A percentile compares a stretch with the other conserved stretches of the same genome.
These are phyloP conservation scores for Himalopsyche tibetana DNA, from an alignment of 2,888 invertebrate species.

Conservation along the genomic window DNA sequence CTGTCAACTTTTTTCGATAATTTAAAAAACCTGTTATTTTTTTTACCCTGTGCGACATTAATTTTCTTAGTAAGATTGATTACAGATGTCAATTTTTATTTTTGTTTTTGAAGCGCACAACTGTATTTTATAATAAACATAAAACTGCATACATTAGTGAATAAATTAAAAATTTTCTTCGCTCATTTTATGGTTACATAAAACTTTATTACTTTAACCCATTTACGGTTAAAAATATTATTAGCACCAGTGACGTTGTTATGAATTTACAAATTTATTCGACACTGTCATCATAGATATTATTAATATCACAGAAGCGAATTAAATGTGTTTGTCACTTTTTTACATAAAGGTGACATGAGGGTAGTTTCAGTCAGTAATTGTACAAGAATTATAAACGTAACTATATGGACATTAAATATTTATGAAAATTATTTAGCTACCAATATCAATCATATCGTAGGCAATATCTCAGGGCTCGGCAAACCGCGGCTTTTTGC, in stretches of 20 bases:
- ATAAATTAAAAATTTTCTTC: not conserved
- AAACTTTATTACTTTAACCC: not conserved
- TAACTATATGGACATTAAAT: too few relatives aligned
- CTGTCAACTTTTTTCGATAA: slow-evolving; percentile 17
- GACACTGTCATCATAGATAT: too few relatives aligned
- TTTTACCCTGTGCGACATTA: not conserved
- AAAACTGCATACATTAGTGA: not conserved
- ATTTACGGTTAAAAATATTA: not conserved
- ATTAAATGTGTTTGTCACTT: too few relatives aligned
- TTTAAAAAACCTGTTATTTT: slow-evolving; percentile 15
- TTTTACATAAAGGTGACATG: too few relatives aligned
- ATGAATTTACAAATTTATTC: not conserved
- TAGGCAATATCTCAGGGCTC: too few relatives aligned
- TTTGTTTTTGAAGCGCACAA: not conserved
- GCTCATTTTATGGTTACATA: not conserved
- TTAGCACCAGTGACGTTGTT: not conserved
- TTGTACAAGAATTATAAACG: too few relatives aligned
- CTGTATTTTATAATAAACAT: not conserved
- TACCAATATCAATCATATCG: too few relatives aligned
- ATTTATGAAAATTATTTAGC: too few relatives aligned
- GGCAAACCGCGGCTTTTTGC: too few relatives aligned
- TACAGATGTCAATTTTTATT: not conserved
- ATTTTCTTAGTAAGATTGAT: not conserved
- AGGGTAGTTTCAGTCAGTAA: too few relatives aligned
- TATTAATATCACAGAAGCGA: too few relatives aligned